Percentiles rank a stretch among this genome's conserved stretches.
Evolutionary conservation across 1,140 invertebrate species (phyloP).

Genomic region (Trichogramma pretiosum): DNA sequence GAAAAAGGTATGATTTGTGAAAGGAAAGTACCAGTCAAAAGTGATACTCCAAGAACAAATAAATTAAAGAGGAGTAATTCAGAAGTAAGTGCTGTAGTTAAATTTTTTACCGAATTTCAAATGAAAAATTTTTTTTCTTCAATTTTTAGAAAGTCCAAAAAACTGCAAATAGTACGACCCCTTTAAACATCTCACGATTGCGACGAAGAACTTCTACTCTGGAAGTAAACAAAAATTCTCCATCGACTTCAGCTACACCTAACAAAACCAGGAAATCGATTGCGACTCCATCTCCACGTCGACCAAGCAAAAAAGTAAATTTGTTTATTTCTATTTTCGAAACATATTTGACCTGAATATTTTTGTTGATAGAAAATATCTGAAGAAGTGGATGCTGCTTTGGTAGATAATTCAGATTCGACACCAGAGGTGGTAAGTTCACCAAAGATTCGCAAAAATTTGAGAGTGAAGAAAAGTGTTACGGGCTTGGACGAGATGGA

Average conservation of each 20-base stretch:
- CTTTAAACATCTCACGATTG: too few species aligned
- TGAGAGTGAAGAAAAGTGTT: not conserved
- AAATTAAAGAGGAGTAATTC: not conserved
- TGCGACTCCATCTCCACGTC: too few species aligned
- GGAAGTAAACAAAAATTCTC: too few species aligned
- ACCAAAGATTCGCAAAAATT: not conserved
- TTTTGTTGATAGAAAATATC: not conserved
- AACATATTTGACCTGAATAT: not conserved
- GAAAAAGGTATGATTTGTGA: constrained; percentile 5
- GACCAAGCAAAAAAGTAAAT: too few species aligned
- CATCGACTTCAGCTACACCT: too few species aligned
- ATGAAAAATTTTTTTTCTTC: too few species aligned
- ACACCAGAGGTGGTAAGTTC: not conserved
- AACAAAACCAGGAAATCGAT: too few species aligned
- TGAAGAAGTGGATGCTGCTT: not conserved
- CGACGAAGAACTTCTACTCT: too few species aligned
- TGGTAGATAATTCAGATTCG: not conserved
- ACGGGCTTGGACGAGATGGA: not conserved
- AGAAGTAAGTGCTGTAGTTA: not conserved
- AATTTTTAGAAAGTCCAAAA: too few species aligned
- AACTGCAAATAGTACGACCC: too few species aligned
- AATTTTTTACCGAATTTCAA: too few species aligned
- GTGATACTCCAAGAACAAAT: not conserved
- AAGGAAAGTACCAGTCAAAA: not conserved
- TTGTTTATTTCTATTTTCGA: too few species aligned